A percentile compares a stretch with the other conserved stretches of the same genome.
These are phyloP conservation scores for Ophioninae sp. DNA, from an alignment of 2,888 invertebrate species.

Conservation along the genomic window DNA sequence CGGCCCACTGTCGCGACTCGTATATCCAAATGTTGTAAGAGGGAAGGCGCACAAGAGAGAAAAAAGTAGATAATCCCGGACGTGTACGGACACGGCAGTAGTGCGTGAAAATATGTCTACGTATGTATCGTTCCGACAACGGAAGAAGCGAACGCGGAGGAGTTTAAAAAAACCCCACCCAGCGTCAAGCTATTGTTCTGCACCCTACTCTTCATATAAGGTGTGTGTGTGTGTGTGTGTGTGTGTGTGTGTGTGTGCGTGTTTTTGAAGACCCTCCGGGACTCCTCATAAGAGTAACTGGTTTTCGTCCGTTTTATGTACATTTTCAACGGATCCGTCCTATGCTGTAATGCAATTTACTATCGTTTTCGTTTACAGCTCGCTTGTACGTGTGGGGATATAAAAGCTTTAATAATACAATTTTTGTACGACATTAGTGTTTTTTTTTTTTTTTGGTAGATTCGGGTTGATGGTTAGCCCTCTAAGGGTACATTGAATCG, in stretches of 20 bases:
- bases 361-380: slow-evolving; percentile 4
- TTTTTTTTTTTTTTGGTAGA: no score
- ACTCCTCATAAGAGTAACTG: slow-evolving; percentile 59
- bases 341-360: slow-evolving; percentile 30
- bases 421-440: no score
- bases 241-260: not conserved
- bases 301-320: slow-evolving; percentile 56
- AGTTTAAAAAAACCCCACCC: slow-evolving; percentile 42
- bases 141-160: slow-evolving; percentile 36
- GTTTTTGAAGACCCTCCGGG: slow-evolving; percentile 41
- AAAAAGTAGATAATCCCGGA: slow-evolving; percentile 27
- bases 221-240: not conserved
- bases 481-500: no score
- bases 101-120: slow-evolving; percentile 27
- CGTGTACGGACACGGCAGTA: slow-evolving; percentile 17
- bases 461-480: no score
- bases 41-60: not conserved
- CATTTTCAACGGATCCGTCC: slow-evolving; percentile 39
- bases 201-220: slow-evolving; percentile 27
- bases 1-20: not conserved
- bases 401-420: no score
- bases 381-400: not conserved
- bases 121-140: slow-evolving; percentile 44
- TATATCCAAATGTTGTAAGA: slow-evolving; percentile 27
- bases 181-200: slow-evolving; percentile 46